Conservation (phyloP, 2,113 vertebrate species). For the Ancistrus triradiatus region DNA sequence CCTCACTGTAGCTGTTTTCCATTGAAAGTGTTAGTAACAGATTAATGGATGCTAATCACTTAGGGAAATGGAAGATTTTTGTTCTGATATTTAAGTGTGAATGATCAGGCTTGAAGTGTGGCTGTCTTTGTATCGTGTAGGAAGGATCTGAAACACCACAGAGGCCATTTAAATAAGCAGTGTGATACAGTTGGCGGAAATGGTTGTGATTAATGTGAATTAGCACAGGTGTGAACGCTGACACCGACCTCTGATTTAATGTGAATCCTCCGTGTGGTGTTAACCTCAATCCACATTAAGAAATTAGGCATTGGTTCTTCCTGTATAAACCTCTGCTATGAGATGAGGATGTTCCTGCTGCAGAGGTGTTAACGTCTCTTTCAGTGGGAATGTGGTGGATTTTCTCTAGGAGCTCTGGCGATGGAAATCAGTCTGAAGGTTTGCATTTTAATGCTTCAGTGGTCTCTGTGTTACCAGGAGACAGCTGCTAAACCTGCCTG, state of each 20-base stretch:
- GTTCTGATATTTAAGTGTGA: neutral
- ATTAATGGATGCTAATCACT: conserved; percentile 16
- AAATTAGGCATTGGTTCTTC: conserved; percentile 6
- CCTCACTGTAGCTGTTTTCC: no score
- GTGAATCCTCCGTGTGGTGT: neutral
- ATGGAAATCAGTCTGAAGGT: no score
- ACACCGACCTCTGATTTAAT: neutral
- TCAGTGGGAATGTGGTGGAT: conserved; percentile 56
- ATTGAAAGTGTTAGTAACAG: neutral
- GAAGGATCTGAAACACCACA: neutral
- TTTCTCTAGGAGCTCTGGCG: no score
- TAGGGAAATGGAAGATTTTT: conserved; percentile 1
- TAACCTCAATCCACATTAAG: conserved; percentile 6
- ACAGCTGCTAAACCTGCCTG: no score
- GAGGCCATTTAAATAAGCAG: neutral
- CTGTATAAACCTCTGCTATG: no score
- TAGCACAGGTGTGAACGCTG: conserved; percentile 4
- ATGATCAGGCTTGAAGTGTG: neutral
- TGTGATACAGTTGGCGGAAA: neutral
- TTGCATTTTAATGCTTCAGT: no score
- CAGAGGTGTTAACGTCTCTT: conserved; percentile 53
- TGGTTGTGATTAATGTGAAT: neutral
- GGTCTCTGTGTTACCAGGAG: no score
- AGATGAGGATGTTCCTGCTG: conserved; percentile 1
- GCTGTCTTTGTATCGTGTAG: neutral